Evolutionary conservation across 2,797 vertebrate genomes (phyloP).

Genomic region (Rhabdophis nuchalis): DNA sequence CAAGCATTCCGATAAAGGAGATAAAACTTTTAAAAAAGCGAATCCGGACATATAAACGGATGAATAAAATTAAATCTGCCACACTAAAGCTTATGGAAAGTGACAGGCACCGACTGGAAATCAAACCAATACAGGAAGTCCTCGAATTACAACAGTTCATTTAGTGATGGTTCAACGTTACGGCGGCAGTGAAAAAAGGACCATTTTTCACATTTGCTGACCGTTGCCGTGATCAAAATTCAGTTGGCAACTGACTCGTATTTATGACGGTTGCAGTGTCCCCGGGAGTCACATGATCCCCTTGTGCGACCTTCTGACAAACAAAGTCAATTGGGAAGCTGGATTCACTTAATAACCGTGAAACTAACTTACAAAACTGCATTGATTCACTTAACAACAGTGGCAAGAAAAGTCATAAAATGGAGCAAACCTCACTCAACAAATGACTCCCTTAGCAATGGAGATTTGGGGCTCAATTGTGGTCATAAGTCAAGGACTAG

Average conservation of each 20-base stretch:
- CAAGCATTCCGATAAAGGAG: background rate
- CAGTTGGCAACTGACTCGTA: background rate
- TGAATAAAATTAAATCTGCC: background rate
- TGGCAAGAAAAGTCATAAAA: no score
- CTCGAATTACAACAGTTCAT: background rate
- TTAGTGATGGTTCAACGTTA: background rate
- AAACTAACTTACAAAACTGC: no score
- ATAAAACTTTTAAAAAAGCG: background rate
- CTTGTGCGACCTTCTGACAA: background rate
- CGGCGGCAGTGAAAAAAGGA: background rate
- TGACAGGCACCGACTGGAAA: background rate
- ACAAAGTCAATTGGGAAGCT: no score
- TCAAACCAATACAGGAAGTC: background rate
- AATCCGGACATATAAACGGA: fast-evolving
- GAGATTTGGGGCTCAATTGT: no score
- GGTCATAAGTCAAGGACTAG: no score
- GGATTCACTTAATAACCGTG: no score
- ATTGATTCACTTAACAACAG: no score
- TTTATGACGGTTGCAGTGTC: background rate
- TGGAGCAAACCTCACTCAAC: no score
- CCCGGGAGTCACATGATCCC: background rate
- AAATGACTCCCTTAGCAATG: no score
- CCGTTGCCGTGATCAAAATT: background rate
- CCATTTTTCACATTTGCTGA: background rate
- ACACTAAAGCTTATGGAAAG: background rate